Percentiles rank a stretch among this genome's conserved stretches.
These are phyloP conservation scores for Aphelocoma californica DNA, from an alignment of 2,797 vertebrate genomes.

Conservation along the genomic window DNA sequence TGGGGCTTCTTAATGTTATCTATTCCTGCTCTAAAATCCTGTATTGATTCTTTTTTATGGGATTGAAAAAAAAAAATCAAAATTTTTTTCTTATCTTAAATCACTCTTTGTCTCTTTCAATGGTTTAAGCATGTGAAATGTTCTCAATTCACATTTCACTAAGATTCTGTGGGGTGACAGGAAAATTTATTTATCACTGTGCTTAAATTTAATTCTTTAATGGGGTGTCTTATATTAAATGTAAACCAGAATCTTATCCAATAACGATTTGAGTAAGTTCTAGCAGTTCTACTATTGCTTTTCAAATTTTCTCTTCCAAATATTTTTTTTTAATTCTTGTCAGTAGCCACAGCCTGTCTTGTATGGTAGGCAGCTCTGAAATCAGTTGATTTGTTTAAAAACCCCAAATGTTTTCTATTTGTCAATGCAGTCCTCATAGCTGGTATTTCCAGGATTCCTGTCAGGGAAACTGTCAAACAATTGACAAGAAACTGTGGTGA, in stretches of 20 bases:
- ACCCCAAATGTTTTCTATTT: neutral
- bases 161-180: neutral
- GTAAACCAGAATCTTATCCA: neutral
- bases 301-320: neutral
- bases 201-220: neutral
- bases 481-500: accelerated
- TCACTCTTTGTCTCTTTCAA: neutral
- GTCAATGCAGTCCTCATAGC: neutral
- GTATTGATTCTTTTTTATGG: neutral
- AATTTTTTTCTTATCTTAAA: neutral
- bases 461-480: neutral
- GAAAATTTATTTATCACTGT: neutral
- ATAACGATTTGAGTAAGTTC: neutral
- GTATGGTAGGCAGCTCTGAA: slow-evolving; percentile 10
- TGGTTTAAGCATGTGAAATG: neutral
- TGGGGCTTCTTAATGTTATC: neutral
- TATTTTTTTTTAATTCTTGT: neutral
- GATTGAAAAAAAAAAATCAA: neutral
- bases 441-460: neutral
- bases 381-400: neutral
- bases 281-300: neutral
- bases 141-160: neutral
- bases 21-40: neutral
- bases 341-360: neutral
- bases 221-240: neutral